Percentiles rank a stretch among this genome's conserved stretches.
Evolutionary conservation across 2,113 vertebrate genomes (phyloP).

Genomic region (Notothenia rossii): DNA sequence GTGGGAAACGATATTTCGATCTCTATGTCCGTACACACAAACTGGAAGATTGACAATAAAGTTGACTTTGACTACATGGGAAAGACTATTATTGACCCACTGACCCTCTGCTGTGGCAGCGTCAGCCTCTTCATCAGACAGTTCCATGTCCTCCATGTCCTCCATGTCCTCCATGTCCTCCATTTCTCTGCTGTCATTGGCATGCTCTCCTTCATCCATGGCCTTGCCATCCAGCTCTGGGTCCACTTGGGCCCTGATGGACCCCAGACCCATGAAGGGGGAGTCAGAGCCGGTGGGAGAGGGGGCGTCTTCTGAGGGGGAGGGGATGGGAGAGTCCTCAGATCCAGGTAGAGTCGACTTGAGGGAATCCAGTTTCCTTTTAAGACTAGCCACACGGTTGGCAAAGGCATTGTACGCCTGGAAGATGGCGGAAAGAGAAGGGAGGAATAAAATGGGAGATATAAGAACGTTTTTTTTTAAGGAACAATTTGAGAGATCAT

Average conservation of each 20-base stretch:
- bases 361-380: slow-evolving; percentile 95
- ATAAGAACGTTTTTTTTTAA: neutral
- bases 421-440: neutral
- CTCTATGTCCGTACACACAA: too few species aligned
- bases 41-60: too few species aligned
- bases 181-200: slow-evolving; percentile 87
- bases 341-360: slow-evolving; percentile 93
- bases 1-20: too few species aligned
- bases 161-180: slow-evolving; percentile 98
- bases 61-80: too few species aligned
- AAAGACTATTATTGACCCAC: slow-evolving; percentile 39
- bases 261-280: slow-evolving; percentile 88
- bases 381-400: slow-evolving; percentile 93
- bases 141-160: slow-evolving; percentile 96
- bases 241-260: slow-evolving; percentile 65
- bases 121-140: slow-evolving; percentile 91
- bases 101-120: slow-evolving; percentile 81
- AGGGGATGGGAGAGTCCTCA: slow-evolving; percentile 95
- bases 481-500: neutral
- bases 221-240: slow-evolving; percentile 80
- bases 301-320: slow-evolving; percentile 94
- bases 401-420: slow-evolving; percentile 98
- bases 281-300: slow-evolving; percentile 96
- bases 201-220: slow-evolving; percentile 77
- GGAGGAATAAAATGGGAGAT: neutral